Percentiles rank a stretch among this genome's conserved stretches.
Conservation (phyloP, 2,797 vertebrate species). For the Coreius guichenoti region DNA sequence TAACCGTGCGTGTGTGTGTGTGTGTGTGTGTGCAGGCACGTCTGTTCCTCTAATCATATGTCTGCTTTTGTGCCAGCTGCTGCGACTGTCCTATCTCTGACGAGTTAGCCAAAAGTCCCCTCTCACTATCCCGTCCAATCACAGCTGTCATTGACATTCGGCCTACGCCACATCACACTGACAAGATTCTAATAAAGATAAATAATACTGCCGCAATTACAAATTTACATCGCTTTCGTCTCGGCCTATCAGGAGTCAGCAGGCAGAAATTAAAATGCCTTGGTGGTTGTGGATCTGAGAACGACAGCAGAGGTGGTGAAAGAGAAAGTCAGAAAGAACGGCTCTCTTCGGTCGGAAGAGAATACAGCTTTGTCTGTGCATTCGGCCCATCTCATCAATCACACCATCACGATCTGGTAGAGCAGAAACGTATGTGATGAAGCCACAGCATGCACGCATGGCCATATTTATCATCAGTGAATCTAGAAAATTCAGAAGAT, state of each 20-base stretch:
- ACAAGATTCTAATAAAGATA: conserved; percentile 84
- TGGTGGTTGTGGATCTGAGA: conserved; percentile 70
- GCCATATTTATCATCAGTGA: not conserved
- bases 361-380: conserved; percentile 77
- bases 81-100: conserved; percentile 43
- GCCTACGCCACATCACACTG: conserved; percentile 74
- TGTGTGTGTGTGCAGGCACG: conserved; percentile 15
- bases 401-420: conserved; percentile 81
- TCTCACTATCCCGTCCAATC: conserved; percentile 52
- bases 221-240: conserved; percentile 74
- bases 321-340: conserved; percentile 47
- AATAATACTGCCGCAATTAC: conserved; percentile 80
- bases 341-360: conserved; percentile 61
- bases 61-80: conserved; percentile 50
- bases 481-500: not conserved
- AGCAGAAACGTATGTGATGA: conserved; percentile 67
- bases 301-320: conserved; percentile 46
- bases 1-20: not conserved
- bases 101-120: conserved; percentile 49
- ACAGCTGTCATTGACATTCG: conserved; percentile 73
- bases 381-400: conserved; percentile 77
- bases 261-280: conserved; percentile 73
- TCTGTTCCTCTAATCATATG: conserved; percentile 50
- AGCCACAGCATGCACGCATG: not conserved
- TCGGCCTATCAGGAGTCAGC: conserved; percentile 69